phyloP scores from a whole-genome alignment of 2,888 invertebrate species.

The Philonicus albiceps region DNA sequence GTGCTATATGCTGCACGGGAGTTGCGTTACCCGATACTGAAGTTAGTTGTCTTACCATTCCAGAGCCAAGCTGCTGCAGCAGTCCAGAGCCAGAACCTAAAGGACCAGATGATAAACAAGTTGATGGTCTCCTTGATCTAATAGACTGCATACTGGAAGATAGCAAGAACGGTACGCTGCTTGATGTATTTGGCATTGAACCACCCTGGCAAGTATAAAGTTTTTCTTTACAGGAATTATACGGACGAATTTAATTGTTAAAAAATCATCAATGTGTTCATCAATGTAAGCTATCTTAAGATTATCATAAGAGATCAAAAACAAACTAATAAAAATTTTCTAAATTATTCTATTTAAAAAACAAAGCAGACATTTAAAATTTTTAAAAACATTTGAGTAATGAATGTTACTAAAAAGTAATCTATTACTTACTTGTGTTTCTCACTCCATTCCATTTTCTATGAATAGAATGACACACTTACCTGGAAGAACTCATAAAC shows the following conservation, averaged over 20 bases:
- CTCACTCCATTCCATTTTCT: background rate
- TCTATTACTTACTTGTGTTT: slow-evolving; percentile 11
- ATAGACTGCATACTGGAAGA: slow-evolving; percentile 81
- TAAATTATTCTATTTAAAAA: background rate
- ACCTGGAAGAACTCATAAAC: slow-evolving; percentile 25
- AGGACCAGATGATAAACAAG: slow-evolving; percentile 72
- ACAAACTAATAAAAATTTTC: background rate
- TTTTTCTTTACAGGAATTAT: background rate
- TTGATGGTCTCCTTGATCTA: slow-evolving; percentile 76
- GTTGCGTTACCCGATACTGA: slow-evolving; percentile 71
- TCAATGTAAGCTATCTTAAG: background rate
- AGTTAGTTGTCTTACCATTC: slow-evolving; percentile 90
- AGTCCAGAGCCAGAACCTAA: slow-evolving; percentile 76
- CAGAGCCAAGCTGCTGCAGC: slow-evolving; percentile 88
- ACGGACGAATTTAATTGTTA: background rate
- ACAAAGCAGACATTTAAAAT: background rate
- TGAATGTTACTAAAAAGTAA: background rate
- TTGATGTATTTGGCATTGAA: slow-evolving; percentile 89
- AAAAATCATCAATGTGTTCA: background rate
- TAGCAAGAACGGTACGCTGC: slow-evolving; percentile 85
- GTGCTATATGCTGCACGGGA: slow-evolving; percentile 67
- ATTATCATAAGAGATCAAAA: slow-evolving; percentile 31
- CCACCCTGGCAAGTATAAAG: slow-evolving; percentile 70
- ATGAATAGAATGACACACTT: slow-evolving; percentile 32
- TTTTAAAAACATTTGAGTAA: background rate